phyloP scores from a whole-genome alignment of 2,797 vertebrate genomes.

The Psittacula derbiana region DNA sequence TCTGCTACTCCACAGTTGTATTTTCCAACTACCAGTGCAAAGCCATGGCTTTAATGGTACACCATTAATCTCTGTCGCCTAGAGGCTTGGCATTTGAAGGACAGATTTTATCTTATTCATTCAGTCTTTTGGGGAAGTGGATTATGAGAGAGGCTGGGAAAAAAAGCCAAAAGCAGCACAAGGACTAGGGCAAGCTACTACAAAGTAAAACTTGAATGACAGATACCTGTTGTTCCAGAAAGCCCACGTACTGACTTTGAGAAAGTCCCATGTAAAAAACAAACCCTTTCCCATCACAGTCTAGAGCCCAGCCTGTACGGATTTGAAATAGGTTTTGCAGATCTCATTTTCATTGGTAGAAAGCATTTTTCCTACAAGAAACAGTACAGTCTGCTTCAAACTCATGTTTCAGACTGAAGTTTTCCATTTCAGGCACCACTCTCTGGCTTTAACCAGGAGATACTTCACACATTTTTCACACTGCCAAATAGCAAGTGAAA shows the following conservation, averaged over 20 bases:
- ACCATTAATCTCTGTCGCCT: not conserved
- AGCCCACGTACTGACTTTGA: not conserved
- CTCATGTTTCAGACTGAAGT: not conserved
- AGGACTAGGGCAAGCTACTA: not conserved
- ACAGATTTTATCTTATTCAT: not conserved
- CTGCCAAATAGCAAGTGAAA: not conserved
- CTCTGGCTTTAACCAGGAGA: not conserved
- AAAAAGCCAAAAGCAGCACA: not conserved
- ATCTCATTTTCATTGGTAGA: not conserved
- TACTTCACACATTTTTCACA: not conserved
- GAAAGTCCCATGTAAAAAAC: conserved; percentile 31
- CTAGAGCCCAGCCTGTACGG: not conserved
- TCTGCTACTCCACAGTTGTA: not conserved
- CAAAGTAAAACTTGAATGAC: not conserved
- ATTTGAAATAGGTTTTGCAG: not conserved
- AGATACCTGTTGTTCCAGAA: conserved; percentile 30
- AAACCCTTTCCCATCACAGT: not conserved
- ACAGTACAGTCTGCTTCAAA: not conserved
- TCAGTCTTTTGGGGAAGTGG: not conserved
- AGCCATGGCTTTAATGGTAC: not conserved
- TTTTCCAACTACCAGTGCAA: not conserved
- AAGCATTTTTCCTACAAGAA: not conserved
- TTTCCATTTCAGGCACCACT: not conserved
- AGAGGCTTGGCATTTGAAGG: not conserved
- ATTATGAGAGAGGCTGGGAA: not conserved